phyloP scores from a whole-genome alignment of 1,140 invertebrate species.

The Gryon sp. region DNA sequence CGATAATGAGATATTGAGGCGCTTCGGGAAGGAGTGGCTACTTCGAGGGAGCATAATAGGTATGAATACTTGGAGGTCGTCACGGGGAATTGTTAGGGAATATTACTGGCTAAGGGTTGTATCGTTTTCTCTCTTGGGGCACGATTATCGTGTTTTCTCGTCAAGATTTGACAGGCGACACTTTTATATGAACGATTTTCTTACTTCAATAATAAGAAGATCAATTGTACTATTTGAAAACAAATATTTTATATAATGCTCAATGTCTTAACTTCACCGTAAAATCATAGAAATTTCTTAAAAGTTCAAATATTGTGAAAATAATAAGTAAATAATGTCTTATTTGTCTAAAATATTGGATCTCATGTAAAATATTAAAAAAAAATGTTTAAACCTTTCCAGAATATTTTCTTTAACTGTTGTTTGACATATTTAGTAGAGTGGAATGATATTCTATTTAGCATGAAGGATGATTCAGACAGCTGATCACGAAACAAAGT shows the following conservation, averaged over 20 bases:
- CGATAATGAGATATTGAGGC: constrained; percentile 80
- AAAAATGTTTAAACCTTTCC: no score
- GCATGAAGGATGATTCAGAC: no score
- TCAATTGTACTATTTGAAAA: constrained; percentile 43
- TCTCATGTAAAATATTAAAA: no score
- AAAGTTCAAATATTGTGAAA: no score
- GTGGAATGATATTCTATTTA: no score
- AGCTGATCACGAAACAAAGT: no score
- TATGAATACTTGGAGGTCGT: constrained; percentile 69
- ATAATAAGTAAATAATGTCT: no score
- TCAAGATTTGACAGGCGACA: constrained; percentile 59
- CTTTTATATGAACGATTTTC: constrained; percentile 55
- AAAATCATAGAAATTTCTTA: no score
- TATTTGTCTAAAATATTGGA: no score
- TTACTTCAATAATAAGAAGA: constrained; percentile 37
- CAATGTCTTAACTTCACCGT: no score
- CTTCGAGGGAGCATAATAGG: constrained; percentile 74
- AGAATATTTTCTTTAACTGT: no score
- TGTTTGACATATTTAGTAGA: no score
- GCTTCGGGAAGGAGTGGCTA: constrained; percentile 76
- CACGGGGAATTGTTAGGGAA: constrained; percentile 73
- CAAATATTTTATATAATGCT: constrained; percentile 59
- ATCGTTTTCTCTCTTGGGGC: constrained; percentile 78
- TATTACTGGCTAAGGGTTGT: constrained; percentile 73
- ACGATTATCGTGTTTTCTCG: constrained; percentile 73